Percentiles rank a stretch among this genome's conserved stretches.
Conservation (phyloP, 2,888 invertebrate species). For the Harpalus rufipes region DNA sequence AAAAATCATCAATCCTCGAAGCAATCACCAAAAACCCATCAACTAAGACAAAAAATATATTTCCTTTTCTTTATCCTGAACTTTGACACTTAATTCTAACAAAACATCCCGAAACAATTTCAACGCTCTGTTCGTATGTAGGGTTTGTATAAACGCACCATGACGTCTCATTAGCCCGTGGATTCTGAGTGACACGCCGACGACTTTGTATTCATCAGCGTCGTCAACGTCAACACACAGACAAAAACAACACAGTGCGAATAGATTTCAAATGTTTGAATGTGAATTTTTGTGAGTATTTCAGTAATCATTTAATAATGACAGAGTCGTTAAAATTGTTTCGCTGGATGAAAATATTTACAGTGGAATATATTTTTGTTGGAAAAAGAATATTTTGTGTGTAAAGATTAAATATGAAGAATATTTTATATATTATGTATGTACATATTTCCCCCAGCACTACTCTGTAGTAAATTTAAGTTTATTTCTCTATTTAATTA, state of each 20-base stretch:
- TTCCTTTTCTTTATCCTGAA: slow-evolving; percentile 21
- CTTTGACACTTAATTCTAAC: slow-evolving; percentile 4
- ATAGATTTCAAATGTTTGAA: slow-evolving; percentile 9
- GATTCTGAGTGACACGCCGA: slow-evolving; percentile 32
- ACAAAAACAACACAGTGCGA: slow-evolving; percentile 16
- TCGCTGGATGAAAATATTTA: background rate
- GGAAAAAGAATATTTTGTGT: too few species aligned
- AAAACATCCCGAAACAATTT: slow-evolving; percentile 10
- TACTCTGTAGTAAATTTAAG: too few species aligned
- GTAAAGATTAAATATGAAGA: too few species aligned
- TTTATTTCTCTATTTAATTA: too few species aligned
- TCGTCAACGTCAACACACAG: slow-evolving; percentile 5
- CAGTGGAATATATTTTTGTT: background rate
- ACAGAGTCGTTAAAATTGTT: background rate
- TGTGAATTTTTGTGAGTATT: background rate
- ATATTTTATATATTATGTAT: too few species aligned
- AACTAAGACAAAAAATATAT: slow-evolving; percentile 28
- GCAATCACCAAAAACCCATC: slow-evolving; percentile 23
- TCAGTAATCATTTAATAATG: background rate
- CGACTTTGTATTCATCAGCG: slow-evolving; percentile 46
- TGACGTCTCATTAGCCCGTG: slow-evolving; percentile 11
- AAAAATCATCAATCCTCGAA: background rate
- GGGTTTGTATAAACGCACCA: background rate
- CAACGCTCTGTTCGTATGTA: background rate
- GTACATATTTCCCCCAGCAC: too few species aligned